A percentile compares a stretch with the other conserved stretches of the same genome.
These are phyloP conservation scores for Desmodus rotundus DNA, from an alignment of 2,113 vertebrate species.

Conservation along the genomic window DNA sequence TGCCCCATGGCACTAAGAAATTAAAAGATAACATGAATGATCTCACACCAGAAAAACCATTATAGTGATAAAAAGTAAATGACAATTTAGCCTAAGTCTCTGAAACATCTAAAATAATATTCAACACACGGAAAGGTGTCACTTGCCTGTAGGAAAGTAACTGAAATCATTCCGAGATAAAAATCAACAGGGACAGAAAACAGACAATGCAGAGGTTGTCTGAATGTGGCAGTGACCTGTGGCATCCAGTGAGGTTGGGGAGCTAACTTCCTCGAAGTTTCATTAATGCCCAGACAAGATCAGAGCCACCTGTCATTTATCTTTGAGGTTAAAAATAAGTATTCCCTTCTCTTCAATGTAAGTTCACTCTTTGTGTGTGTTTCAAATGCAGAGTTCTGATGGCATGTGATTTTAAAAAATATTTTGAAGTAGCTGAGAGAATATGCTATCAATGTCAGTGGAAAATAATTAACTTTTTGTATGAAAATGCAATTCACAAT, in stretches of 20 bases:
- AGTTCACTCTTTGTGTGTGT: slow-evolving; percentile 31
- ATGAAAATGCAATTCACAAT: neutral
- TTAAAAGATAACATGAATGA: slow-evolving; percentile 74
- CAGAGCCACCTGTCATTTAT: slow-evolving; percentile 67
- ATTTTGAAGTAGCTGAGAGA: neutral
- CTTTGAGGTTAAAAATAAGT: slow-evolving; percentile 59
- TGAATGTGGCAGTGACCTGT: slow-evolving; percentile 65
- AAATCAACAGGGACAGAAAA: slow-evolving; percentile 35
- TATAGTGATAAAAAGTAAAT: slow-evolving; percentile 64
- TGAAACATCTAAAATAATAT: slow-evolving; percentile 63
- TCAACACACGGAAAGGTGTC: slow-evolving; percentile 70
- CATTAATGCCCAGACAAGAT: slow-evolving; percentile 62
- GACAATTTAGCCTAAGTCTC: slow-evolving; percentile 48
- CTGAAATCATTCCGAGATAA: slow-evolving; percentile 64
- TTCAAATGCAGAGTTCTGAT: slow-evolving; percentile 55
- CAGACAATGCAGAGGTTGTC: neutral
- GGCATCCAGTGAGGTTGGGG: slow-evolving; percentile 59
- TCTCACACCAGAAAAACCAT: slow-evolving; percentile 56
- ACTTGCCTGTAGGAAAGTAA: slow-evolving; percentile 77
- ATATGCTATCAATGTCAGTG: neutral
- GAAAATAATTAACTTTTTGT: slow-evolving; percentile 54
- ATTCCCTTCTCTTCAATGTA: slow-evolving; percentile 11
- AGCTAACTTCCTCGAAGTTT: slow-evolving; percentile 65
- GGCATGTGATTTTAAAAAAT: slow-evolving; percentile 33
- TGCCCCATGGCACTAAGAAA: slow-evolving; percentile 56